Evolutionary conservation across 2,113 vertebrate genomes (phyloP), one percentile per base, ranked within the genome.

Genomic region (Podiceps cristatus): DNA sequence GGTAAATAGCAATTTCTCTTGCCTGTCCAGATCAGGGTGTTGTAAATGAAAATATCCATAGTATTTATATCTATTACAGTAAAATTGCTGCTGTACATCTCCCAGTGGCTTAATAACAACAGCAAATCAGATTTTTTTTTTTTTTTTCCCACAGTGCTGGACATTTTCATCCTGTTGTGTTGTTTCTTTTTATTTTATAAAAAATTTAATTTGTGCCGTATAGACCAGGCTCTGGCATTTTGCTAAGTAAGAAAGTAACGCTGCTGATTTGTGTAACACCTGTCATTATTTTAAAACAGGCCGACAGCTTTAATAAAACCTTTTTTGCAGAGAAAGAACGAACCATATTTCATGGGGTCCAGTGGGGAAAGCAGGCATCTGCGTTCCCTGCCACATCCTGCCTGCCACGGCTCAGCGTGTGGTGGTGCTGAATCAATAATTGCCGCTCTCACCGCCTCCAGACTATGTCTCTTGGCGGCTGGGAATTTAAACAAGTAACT

Each of bases 251-350:
- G 67, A 86, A 90, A 68, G 35, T 37, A 56, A 80, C 67, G 82
- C 62, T 86, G 35, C 47, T 86, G 95, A 88, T 94, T 96, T 88
- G 88, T 71, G 76, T 82, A 97, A 72, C 71, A 86, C 77, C 90
- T 95, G 92, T 74, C 95, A 68, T 77, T 90, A 94, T 71, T 86
- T 73, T 77, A 25, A 50, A 88, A 87, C 56, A 52, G 64, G 86
- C 55, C 4, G 29, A 97, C 86, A 97, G 94, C 71, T 97, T 97
- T 96, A 98, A 97, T 95, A 97, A 97, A 96, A 82, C 56, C 40
- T 50, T 68, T 42, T 96, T 92, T 95, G 25, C 68, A 91, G 80
- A 56, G 74, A 64, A 84, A 91, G 59, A 64, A 22, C 4, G 68
- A 95, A 68, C n/a, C 2, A 4, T 59, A 56, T 71, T 86, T 88